These are phyloP conservation scores for Dryoscopus gambensis DNA, from an alignment of 2,113 vertebrate species.

Conservation along the genomic window DNA sequence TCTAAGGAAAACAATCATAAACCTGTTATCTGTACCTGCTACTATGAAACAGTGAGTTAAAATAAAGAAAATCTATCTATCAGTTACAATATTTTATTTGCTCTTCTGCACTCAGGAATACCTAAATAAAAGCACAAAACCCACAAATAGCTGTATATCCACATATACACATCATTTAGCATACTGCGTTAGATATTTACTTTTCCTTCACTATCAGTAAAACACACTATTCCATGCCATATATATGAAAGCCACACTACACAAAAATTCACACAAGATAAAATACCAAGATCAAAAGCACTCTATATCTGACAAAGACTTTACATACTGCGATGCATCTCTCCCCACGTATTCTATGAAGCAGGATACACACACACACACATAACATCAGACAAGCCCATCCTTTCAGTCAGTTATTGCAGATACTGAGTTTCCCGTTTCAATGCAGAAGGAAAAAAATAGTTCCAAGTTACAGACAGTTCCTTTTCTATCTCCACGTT, in stretches of 20 bases:
- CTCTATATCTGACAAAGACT: not conserved
- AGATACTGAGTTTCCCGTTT: not conserved
- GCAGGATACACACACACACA: not conserved
- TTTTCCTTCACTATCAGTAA: conserved; percentile 1
- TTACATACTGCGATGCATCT: conserved; percentile 4
- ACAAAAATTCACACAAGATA: conserved; percentile 18
- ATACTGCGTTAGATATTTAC: not conserved
- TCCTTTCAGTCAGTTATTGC: not conserved
- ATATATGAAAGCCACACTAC: not conserved
- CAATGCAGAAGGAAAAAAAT: conserved; percentile 14
- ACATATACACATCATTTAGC: not conserved
- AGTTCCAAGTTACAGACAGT: not conserved
- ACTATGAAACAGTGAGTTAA: not conserved
- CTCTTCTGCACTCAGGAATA: not conserved
- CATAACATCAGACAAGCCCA: not conserved
- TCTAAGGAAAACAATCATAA: not conserved
- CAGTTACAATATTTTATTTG: not conserved
- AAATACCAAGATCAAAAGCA: conserved; percentile 7
- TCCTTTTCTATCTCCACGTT: not conserved
- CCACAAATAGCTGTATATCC: not conserved
- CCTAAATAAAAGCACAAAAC: not conserved
- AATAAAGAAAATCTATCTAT: not conserved
- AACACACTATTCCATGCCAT: not conserved
- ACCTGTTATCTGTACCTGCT: not conserved
- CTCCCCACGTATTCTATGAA: not conserved